These are phyloP conservation scores for Folsomia candida DNA, from an alignment of 2,888 invertebrate species.

Conservation along the genomic window DNA sequence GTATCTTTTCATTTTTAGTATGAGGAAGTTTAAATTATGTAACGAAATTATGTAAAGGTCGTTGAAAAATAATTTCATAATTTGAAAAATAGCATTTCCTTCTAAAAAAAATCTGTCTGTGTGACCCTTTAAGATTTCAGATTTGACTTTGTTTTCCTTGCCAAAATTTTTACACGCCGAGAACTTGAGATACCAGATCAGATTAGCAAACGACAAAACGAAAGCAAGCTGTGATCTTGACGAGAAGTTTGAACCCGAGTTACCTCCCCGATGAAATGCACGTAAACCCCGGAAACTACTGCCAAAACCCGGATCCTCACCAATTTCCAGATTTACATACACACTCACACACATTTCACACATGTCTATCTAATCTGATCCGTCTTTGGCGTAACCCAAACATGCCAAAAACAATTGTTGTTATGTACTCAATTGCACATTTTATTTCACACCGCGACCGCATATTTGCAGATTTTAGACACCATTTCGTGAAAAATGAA, in stretches of 20 bases:
- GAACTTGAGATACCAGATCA: background rate
- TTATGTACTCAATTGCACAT: slow-evolving; percentile 2
- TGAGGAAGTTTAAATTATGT: too few relatives aligned
- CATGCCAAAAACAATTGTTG: background rate
- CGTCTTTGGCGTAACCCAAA: background rate
- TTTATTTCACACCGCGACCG: slow-evolving; percentile 5
- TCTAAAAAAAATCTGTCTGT: too few relatives aligned
- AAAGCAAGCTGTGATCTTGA: background rate
- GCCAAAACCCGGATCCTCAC: background rate
- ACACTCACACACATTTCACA: too few relatives aligned
- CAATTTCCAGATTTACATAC: too few relatives aligned
- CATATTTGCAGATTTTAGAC: background rate
- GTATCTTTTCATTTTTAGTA: too few relatives aligned
- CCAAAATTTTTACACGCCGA: slow-evolving; percentile 3
- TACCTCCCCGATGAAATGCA: too few relatives aligned
- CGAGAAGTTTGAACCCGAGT: background rate
- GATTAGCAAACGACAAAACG: background rate
- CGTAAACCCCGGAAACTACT: background rate
- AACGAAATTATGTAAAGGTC: too few relatives aligned
- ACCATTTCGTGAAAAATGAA: too few relatives aligned
- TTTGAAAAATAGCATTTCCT: too few relatives aligned
- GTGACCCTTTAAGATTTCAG: background rate
- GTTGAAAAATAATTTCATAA: too few relatives aligned
- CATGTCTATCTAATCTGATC: too few relatives aligned
- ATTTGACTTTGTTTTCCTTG: slow-evolving; percentile 19